Conservation (phyloP, 2,888 invertebrate genomes). For the Hetaerina titia region DNA sequence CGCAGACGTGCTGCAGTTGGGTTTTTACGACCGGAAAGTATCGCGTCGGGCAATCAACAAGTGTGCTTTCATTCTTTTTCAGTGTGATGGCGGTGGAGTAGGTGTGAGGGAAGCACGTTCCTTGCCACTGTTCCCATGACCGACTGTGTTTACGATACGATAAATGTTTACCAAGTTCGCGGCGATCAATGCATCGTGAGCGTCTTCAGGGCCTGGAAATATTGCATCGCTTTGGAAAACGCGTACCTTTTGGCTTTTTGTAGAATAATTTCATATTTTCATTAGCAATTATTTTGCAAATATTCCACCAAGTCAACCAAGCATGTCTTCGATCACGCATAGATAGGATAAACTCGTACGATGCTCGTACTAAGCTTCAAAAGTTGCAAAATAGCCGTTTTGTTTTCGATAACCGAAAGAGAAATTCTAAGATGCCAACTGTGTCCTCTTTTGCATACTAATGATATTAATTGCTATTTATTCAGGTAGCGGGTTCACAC, state of each 20-base stretch:
- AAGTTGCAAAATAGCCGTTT: no score
- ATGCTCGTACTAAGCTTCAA: no score
- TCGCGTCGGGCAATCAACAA: constrained; percentile 22
- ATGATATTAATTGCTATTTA: no score
- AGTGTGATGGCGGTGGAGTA: neutral
- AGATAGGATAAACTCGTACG: no score
- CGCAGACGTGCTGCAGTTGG: constrained; percentile 10
- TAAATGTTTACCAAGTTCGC: neutral
- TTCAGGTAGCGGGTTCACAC: no score
- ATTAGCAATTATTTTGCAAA: neutral
- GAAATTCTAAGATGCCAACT: no score
- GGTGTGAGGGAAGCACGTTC: neutral
- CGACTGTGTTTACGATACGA: constrained; percentile 27
- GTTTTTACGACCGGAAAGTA: neutral
- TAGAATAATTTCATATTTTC: neutral
- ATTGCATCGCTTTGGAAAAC: neutral
- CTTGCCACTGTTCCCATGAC: constrained; percentile 10
- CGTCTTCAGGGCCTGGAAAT: neutral
- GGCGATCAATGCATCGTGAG: neutral
- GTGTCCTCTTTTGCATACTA: no score
- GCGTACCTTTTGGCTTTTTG: neutral
- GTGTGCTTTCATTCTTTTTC: constrained; percentile 24
- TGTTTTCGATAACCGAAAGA: no score
- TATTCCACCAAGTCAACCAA: neutral
- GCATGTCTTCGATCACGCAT: neutral